Base-by-base conservation (phyloP, 2,888 invertebrate species). In the Sesia bembeciformis region DNA sequence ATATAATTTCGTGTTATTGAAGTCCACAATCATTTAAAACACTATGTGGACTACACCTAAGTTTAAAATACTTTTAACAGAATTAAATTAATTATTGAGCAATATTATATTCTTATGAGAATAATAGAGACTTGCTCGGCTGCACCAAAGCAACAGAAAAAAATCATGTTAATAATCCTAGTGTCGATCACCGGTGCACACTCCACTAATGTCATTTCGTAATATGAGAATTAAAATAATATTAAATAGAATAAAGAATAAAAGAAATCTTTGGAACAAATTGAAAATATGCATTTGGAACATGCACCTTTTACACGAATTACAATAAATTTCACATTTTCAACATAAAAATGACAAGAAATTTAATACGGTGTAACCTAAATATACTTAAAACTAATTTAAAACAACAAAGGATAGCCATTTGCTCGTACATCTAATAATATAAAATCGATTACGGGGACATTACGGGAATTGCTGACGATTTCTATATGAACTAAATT, bases 91-190 rank as follows among this genome's bases (percentile, higher is more conserved):
- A 85, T 83, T 79, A 87, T 89, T 89, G 88, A 89, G 88, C 88
- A 89, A 88, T 84, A 86, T 23, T 84, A 86, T 82, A 87, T 85
- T 81, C 85, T 66, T 82, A 84, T 76, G 78, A 84, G 87, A 87
- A 88, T 85, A 85, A 81, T 86, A 87, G 85, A 88, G 85, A 84
- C 84, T 86, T 87, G 85, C 88, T 85, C 87, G 81, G 86, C 84
- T 88, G 88, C 87, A 85, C 87, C 85, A 86, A 85, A 81, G 84
- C 84, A 84, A 87, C 82, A 66, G 81, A 84, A 82, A 79, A 52
- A 79, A 77, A 76, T 78, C 72, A 75, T 77, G 77, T 78, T 81
- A 81, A 76, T 81, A 81, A 76, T 71, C 71, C 83, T 83, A 84
- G 74, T 80, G 83, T 84, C 79, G 80, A 83, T 80, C 81, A 87